Evolutionary conservation across 2,888 invertebrate species (phyloP).

Genomic region (Orthosia gothica): DNA sequence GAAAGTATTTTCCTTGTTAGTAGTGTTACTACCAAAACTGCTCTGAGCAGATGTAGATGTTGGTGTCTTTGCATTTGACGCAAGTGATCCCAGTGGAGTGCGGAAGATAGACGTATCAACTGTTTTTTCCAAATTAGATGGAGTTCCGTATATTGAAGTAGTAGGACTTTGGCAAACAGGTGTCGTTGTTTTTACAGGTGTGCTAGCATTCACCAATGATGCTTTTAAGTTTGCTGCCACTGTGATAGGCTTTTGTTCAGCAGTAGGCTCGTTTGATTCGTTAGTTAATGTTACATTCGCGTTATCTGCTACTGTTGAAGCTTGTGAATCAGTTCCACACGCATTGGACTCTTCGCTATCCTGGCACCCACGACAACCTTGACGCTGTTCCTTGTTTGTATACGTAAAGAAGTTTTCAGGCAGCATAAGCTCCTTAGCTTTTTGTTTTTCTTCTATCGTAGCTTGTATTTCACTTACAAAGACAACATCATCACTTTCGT

Average conservation of each 20-base stretch:
- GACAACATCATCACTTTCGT: constrained; percentile 89
- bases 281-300: constrained; percentile 39
- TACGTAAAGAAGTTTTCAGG: constrained; percentile 95
- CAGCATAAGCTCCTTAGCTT: constrained; percentile 93
- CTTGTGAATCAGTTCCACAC: constrained; percentile 51
- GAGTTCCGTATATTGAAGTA: constrained; percentile 85
- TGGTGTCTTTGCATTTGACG: constrained; percentile 74
- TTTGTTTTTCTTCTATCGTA: constrained; percentile 92
- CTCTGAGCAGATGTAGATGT: constrained; percentile 64
- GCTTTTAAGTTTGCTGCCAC: constrained; percentile 65
- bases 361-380: constrained; percentile 95
- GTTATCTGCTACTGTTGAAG: constrained; percentile 43
- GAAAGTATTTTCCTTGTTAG: constrained; percentile 78
- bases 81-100: constrained; percentile 80
- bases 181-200: constrained; percentile 77
- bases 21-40: constrained; percentile 63
- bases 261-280: constrained; percentile 59
- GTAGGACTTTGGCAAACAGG: constrained; percentile 78
- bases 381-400: constrained; percentile 92
- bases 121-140: constrained; percentile 80
- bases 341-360: constrained; percentile 82
- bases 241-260: constrained; percentile 48
- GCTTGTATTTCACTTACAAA: constrained; percentile 93
- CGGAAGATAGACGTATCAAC: constrained; percentile 82
- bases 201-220: constrained; percentile 64